These are phyloP conservation scores for Barypeithes pellucidus DNA, from an alignment of 2,888 invertebrate species.

Conservation along the genomic window DNA sequence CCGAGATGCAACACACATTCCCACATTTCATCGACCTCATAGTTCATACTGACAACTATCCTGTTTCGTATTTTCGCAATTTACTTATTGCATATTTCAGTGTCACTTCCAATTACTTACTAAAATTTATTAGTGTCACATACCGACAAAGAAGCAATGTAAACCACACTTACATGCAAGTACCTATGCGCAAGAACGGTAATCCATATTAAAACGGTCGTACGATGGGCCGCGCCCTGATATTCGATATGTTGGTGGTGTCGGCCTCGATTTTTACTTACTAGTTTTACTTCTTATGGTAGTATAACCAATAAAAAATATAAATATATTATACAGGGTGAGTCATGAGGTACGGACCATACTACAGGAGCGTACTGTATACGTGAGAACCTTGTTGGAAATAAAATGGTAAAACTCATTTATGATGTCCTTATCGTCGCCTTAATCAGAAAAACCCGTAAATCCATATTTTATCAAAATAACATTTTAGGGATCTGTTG, in stretches of 20 bases:
- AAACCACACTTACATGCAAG: slow-evolving; percentile 9
- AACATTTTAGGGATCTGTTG: too few relatives aligned
- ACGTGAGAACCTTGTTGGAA: too few relatives aligned
- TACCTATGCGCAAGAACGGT: slow-evolving; percentile 19
- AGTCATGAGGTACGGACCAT: too few relatives aligned
- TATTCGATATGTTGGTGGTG: slow-evolving; percentile 14
- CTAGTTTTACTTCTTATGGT: neutral
- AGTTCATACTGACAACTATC: neutral
- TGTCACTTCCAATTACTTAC: neutral
- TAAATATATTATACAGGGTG: too few relatives aligned
- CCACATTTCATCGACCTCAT: too few relatives aligned
- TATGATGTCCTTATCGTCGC: too few relatives aligned
- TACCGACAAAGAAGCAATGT: slow-evolving; percentile 26
- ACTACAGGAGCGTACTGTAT: too few relatives aligned
- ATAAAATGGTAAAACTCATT: too few relatives aligned
- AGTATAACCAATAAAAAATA: neutral
- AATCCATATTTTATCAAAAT: too few relatives aligned
- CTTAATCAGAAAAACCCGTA: too few relatives aligned
- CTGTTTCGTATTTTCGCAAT: neutral
- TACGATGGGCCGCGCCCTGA: slow-evolving; percentile 12
- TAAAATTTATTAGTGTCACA: neutral
- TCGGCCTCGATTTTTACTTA: neutral
- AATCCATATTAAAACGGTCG: slow-evolving; percentile 3
- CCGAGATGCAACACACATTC: too few relatives aligned
- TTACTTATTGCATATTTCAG: slow-evolving; percentile 1